These are phyloP conservation scores for Phasianus colchicus DNA, from an alignment of 2,113 vertebrate genomes.

Conservation along the genomic window DNA sequence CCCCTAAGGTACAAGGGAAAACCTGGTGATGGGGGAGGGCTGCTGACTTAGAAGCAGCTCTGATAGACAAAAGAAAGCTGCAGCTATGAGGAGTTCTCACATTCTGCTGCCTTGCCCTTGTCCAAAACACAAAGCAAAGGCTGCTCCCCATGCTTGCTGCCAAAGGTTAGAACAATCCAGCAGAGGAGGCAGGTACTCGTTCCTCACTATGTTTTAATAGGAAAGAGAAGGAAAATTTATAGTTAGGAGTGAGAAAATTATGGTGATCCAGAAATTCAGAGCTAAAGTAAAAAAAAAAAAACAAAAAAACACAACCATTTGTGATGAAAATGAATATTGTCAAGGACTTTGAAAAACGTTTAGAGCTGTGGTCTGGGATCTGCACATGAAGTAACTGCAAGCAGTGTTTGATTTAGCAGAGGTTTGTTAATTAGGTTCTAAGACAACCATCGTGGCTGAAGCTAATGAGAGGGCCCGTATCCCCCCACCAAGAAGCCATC, in stretches of 20 bases:
- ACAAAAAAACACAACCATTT: background rate
- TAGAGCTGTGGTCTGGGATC: background rate
- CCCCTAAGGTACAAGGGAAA: background rate
- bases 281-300: slow-evolving; percentile 52
- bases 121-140: background rate
- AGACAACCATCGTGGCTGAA: background rate
- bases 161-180: background rate
- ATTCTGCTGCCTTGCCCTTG: background rate
- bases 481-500: background rate
- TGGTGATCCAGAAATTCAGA: background rate
- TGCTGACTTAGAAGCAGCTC: background rate
- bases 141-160: background rate
- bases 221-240: background rate
- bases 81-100: background rate
- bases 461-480: background rate
- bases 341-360: background rate
- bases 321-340: slow-evolving; percentile 45
- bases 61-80: background rate
- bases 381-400: background rate
- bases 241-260: background rate
- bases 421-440: background rate
- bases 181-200: background rate
- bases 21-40: background rate
- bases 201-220: background rate
- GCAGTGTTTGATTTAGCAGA: background rate